A percentile compares a stretch with the other conserved stretches of the same genome.
Evolutionary conservation across 2,113 vertebrate genomes (phyloP).

Genomic region (Salvelinus sp.): DNA sequence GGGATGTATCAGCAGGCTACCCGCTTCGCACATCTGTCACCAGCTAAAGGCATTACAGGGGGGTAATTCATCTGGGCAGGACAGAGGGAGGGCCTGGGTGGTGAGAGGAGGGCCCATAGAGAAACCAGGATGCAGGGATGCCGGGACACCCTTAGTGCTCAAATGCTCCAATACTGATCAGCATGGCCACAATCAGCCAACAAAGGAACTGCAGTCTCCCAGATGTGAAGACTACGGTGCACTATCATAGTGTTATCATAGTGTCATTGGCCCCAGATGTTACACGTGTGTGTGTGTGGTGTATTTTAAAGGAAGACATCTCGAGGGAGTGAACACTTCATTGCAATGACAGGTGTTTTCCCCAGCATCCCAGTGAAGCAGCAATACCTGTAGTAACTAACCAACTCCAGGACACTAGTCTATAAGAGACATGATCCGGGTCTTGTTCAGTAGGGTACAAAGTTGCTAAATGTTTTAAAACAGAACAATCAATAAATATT

Average conservation of each 20-base stretch:
- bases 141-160: slow-evolving; percentile 14
- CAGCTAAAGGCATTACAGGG: slow-evolving; percentile 89
- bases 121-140: slow-evolving; percentile 8
- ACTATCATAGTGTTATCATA: neutral
- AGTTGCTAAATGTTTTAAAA: too few relatives aligned
- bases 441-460: too few relatives aligned
- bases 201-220: too few relatives aligned
- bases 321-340: slow-evolving; percentile 15
- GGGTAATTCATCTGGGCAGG: slow-evolving; percentile 89
- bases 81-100: slow-evolving; percentile 17
- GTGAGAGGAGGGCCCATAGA: slow-evolving; percentile 7
- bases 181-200: too few relatives aligned
- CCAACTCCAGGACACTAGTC: slow-evolving; percentile 18
- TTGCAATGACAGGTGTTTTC: slow-evolving; percentile 23
- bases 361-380: slow-evolving; percentile 20
- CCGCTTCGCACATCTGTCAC: slow-evolving; percentile 86
- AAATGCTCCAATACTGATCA: neutral
- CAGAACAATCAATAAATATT: too few relatives aligned
- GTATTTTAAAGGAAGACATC: neutral
- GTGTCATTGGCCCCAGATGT: slow-evolving; percentile 9
- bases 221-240: neutral
- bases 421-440: slow-evolving; percentile 42
- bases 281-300: neutral
- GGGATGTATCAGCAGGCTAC: slow-evolving; percentile 85
- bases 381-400: slow-evolving; percentile 6